Conservation (phyloP, 2,888 invertebrate genomes). For the Acanthosepion lycidas region DNA sequence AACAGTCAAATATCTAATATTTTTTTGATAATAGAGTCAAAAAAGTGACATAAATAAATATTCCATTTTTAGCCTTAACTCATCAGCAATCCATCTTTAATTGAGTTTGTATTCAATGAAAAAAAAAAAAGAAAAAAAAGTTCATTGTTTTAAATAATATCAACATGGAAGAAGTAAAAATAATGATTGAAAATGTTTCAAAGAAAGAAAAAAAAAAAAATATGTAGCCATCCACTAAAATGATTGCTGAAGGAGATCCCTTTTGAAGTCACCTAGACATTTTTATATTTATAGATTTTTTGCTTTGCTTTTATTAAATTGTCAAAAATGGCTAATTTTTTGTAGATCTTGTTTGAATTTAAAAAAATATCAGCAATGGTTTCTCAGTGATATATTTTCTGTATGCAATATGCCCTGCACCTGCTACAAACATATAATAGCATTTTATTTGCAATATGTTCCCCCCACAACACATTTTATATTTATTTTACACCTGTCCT, state of each 20-base stretch:
- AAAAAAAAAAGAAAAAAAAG: neutral
- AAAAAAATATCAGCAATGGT: neutral
- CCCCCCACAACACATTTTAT: neutral
- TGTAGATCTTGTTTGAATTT: neutral
- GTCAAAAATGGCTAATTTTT: neutral
- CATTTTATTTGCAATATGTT: neutral
- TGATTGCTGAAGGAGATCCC: neutral
- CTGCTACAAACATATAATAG: neutral
- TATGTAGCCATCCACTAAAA: neutral
- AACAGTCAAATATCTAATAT: neutral
- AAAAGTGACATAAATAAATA: neutral
- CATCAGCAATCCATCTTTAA: neutral
- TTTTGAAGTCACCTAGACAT: too few species aligned
- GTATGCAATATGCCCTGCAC: neutral
- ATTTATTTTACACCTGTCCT: neutral
- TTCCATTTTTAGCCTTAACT: too few species aligned
- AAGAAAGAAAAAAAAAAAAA: neutral
- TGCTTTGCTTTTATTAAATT: neutral
- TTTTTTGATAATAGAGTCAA: neutral
- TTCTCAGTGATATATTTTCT: neutral
- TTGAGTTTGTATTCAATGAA: neutral
- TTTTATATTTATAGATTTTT: too few species aligned
- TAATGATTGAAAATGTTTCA: neutral
- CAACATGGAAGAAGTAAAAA: neutral
- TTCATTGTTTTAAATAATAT: neutral